Conservation (phyloP, 1,140 invertebrate genomes). For the Ptiloglossa arizonensis region DNA sequence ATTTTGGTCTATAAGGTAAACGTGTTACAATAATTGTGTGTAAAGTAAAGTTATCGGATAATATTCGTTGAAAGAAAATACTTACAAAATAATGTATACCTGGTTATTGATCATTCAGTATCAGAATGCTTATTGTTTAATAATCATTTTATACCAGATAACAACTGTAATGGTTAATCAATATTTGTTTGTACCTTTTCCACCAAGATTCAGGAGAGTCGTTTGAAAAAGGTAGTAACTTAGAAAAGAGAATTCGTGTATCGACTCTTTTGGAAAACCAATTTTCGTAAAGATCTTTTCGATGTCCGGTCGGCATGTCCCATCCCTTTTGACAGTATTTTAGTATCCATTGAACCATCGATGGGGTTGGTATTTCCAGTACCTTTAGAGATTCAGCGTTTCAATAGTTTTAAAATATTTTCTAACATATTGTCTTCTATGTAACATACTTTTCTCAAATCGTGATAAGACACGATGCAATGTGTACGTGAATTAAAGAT, state of each 20-base stretch:
- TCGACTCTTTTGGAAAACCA: constrained; percentile 70
- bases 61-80: too few relatives aligned
- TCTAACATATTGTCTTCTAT: neutral
- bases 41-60: too few relatives aligned
- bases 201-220: constrained; percentile 63
- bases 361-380: constrained; percentile 69
- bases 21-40: too few relatives aligned
- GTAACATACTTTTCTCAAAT: constrained; percentile 63
- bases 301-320: constrained; percentile 78
- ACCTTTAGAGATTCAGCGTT: constrained; percentile 29
- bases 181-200: constrained; percentile 53
- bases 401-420: neutral
- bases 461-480: constrained; percentile 71
- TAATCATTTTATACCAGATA: too few relatives aligned
- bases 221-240: constrained; percentile 41
- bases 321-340: constrained; percentile 81
- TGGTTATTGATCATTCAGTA: too few relatives aligned
- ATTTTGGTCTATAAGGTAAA: too few relatives aligned
- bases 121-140: too few relatives aligned
- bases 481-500: constrained; percentile 80
- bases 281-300: constrained; percentile 81
- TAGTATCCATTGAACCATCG: constrained; percentile 82
- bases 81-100: too few relatives aligned
- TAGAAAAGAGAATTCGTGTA: neutral
- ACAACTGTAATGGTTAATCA: too few relatives aligned